Base-by-base conservation (phyloP, 2,113 vertebrate genomes). In the Pteruthius melanotis region DNA sequence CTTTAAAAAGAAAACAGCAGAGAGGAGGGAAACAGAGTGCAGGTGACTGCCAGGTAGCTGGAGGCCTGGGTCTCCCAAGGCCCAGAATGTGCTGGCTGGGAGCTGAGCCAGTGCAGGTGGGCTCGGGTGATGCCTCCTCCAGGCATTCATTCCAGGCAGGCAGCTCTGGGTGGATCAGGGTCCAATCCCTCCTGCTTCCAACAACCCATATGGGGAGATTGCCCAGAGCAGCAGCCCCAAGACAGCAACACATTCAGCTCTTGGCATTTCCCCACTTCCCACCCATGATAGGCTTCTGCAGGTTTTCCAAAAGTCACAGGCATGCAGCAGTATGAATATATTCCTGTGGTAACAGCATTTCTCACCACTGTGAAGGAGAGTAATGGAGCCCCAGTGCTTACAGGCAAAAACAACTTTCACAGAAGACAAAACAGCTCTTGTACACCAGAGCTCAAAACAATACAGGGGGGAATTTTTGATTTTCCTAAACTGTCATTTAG, bases 361-460 rank as follows among this genome's bases (percentile, higher is more conserved):
- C 83, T 87, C 81, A 83, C 82, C 54, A 84, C 42, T 50, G 49
- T 28, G 70, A 92, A 96, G 80, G 64, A 83, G 72, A 94, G 68
- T 33, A 91, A 80, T 5, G 47, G 66, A 94, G 92, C 72, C 89
- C 90, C 42, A 28, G 54, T 2, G 92, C 95, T 97, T 76, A 74
- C 54, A 81, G 93, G 87, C 94, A 94, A 91, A 94, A 95, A 60
- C 95, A 91, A 69, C 95, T 90, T 95, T 59, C 80, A 80, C 47
- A 92, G 90, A 93, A 95, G 91, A 96, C 70, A 68, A 78, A 94
- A 87, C 77, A 95, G 90, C 81, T 95, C 94, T 92, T 86, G 80
- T 80, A 90, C 44, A 84, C 68, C 33, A 92, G 69, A 66, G 74
- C 91, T 72, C 24, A 12, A 90, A 94, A 94, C 92, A 91, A 93